phyloP scores from a whole-genome alignment of 2,113 vertebrate species.

The Bos taurus region DNA sequence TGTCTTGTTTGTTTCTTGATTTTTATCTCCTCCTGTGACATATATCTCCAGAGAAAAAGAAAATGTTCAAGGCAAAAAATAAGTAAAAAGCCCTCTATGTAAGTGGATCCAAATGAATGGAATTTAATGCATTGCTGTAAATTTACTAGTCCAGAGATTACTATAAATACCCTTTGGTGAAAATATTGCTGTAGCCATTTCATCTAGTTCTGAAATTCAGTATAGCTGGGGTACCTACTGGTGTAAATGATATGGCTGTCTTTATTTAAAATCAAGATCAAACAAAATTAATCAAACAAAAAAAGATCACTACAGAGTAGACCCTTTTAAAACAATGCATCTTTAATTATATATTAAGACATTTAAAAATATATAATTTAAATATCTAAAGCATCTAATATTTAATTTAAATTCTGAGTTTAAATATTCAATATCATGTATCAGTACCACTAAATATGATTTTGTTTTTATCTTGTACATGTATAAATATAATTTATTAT shows the following conservation, averaged over 20 bases:
- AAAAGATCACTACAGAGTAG: neutral
- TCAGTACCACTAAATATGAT: neutral
- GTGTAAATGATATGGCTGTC: neutral
- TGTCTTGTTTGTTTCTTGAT: constrained; percentile 45
- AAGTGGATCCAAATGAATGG: neutral
- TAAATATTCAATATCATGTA: neutral
- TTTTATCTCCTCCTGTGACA: constrained; percentile 8
- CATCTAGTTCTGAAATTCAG: neutral
- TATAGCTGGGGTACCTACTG: neutral
- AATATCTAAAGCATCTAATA: neutral
- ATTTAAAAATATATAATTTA: neutral
- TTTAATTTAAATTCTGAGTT: neutral
- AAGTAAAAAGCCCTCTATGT: neutral
- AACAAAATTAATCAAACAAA: neutral
- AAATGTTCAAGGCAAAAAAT: neutral
- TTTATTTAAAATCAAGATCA: neutral
- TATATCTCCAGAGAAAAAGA: neutral
- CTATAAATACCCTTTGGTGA: neutral
- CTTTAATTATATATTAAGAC: neutral
- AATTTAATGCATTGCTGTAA: neutral
- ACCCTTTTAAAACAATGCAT: neutral
- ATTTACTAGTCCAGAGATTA: neutral
- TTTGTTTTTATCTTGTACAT: neutral
- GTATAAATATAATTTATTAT: constrained; percentile 4
- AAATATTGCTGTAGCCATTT: neutral